These are phyloP conservation scores for Sialis fuliginosa DNA, from an alignment of 2,888 invertebrate genomes.

Conservation along the genomic window DNA sequence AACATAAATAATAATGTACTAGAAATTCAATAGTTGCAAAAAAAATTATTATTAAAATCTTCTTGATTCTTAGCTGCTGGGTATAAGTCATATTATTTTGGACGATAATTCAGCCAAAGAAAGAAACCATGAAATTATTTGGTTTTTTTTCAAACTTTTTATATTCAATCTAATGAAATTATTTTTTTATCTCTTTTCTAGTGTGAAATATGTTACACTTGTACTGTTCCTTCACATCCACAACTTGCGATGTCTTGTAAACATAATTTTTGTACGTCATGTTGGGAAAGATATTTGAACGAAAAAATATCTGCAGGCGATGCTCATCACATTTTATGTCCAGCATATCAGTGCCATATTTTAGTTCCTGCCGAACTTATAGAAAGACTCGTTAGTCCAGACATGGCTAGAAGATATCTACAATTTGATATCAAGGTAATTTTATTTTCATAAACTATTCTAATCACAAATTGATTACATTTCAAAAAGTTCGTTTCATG, in stretches of 20 bases:
- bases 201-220: conserved; percentile 41
- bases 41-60: too few relatives aligned
- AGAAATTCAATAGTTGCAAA: too few relatives aligned
- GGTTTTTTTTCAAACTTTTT: too few relatives aligned
- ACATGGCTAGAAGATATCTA: conserved; percentile 43
- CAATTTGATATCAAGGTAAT: conserved; percentile 49
- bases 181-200: conserved; percentile 15
- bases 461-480: neutral
- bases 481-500: neutral
- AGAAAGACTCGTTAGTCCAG: conserved; percentile 43
- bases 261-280: conserved; percentile 41
- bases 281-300: conserved; percentile 47
- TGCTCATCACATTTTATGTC: conserved; percentile 45
- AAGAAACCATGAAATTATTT: too few relatives aligned
- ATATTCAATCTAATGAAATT: neutral
- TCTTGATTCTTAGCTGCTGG: too few relatives aligned
- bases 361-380: conserved; percentile 47
- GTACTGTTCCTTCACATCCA: conserved; percentile 26
- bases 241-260: conserved; percentile 39
- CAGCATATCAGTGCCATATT: conserved; percentile 42
- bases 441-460: neutral
- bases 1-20: too few relatives aligned
- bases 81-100: too few relatives aligned
- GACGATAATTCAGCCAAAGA: too few relatives aligned
- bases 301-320: conserved; percentile 47